Base-by-base conservation (phyloP, 35 echinoderm and acorn worm species). In the Antedon bifida region DNA sequence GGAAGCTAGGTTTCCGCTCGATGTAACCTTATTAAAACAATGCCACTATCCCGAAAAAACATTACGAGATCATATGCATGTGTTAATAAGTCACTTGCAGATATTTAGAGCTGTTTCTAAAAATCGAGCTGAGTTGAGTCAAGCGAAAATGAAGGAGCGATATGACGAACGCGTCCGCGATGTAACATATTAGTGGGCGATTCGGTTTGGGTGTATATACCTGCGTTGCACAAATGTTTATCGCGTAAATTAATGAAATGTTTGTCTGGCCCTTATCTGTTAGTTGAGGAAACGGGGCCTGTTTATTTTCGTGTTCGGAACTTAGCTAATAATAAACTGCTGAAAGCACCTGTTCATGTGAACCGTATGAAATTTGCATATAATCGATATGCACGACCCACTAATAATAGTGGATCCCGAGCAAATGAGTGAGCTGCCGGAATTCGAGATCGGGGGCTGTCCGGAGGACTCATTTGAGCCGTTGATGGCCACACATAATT, bases 231-330 rank as follows among this genome's bases (percentile, higher is more conserved):
- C 78, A 35, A n/a, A 45, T 75, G 84, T 7, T 46, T 86, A n/a
- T 86, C 76, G 26, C 36, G 38, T 32, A 86, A 86, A 79, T 42
- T 86, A 21, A n/a, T n/a, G n/a, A n/a, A n/a, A n/a, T n/a, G n/a
- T n/a, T n/a, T n/a, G n/a, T n/a, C n/a, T n/a, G n/a, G n/a, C n/a
- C n/a, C n/a, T n/a, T n/a, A n/a, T n/a, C n/a, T n/a, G n/a, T n/a
- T n/a, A n/a, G n/a, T n/a, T n/a, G n/a, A n/a, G n/a, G n/a, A n/a
- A n/a, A n/a, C n/a, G n/a, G n/a, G n/a, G n/a, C n/a, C n/a, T n/a
- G n/a, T n/a, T n/a, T n/a, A n/a, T n/a, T n/a, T n/a, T n/a, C n/a
- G n/a, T n/a, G n/a, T n/a, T n/a, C n/a, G n/a, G n/a, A n/a, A n/a
- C n/a, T n/a, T n/a, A n/a, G n/a, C n/a, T n/a, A n/a, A n/a, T n/a